Percentiles rank a stretch among this genome's conserved stretches.
These are phyloP conservation scores for Rhamphomyia laevipes DNA, from an alignment of 2,888 invertebrate species.

Conservation along the genomic window DNA sequence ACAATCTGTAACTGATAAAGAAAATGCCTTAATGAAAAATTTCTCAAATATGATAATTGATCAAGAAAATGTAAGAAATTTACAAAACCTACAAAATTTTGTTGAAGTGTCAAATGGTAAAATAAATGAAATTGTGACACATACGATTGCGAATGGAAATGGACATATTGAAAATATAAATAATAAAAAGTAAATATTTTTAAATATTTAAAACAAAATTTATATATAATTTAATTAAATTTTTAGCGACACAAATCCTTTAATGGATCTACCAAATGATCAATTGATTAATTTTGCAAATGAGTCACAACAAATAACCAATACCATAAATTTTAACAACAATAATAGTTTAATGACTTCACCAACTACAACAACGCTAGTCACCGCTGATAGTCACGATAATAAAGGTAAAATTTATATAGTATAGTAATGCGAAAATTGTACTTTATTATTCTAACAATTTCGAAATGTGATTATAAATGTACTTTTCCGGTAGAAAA, in stretches of 20 bases:
- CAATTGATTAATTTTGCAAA: slow-evolving; percentile 37
- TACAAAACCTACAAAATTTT: slow-evolving; percentile 23
- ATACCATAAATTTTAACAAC: slow-evolving; percentile 30
- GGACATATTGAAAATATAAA: slow-evolving; percentile 37
- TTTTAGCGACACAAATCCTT: slow-evolving; percentile 33
- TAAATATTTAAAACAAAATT: background rate
- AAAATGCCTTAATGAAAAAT: slow-evolving; percentile 34
- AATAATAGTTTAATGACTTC: slow-evolving; percentile 36
- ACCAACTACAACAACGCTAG: slow-evolving; percentile 34
- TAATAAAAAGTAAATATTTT: slow-evolving; percentile 32
- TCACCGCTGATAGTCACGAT: slow-evolving; percentile 41
- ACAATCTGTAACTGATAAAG: slow-evolving; percentile 36
- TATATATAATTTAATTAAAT: background rate
- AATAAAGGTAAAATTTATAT: slow-evolving; percentile 38
- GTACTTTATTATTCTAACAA: too few species aligned
- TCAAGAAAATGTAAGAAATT: slow-evolving; percentile 31
- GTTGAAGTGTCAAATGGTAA: slow-evolving; percentile 32
- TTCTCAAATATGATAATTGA: slow-evolving; percentile 36
- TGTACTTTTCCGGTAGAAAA: too few species aligned
- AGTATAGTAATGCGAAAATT: too few species aligned
- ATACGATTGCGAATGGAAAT: slow-evolving; percentile 33
- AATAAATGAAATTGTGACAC: slow-evolving; percentile 15
- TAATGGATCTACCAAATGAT: slow-evolving; percentile 32
- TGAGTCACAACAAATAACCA: slow-evolving; percentile 34
- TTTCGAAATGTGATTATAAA: too few species aligned